Evolutionary conservation across 2,888 invertebrate genomes (phyloP).

Genomic region (Malacosoma neustria): DNA sequence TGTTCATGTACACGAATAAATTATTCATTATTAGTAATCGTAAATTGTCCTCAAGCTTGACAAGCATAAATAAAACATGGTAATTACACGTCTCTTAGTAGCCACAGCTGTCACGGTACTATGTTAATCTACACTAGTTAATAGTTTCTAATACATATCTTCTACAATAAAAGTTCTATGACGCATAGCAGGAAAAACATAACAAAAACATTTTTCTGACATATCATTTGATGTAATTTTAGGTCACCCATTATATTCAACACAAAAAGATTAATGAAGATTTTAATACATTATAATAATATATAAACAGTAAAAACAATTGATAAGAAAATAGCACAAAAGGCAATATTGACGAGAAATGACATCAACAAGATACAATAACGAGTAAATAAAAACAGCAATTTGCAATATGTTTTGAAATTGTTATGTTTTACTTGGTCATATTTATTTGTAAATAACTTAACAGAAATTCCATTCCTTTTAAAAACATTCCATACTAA

Average conservation of each 20-base stretch:
- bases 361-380: neutral
- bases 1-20: too few relatives aligned
- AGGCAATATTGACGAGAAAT: neutral
- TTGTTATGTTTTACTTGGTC: neutral
- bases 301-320: neutral
- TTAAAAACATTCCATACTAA: too few relatives aligned
- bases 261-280: neutral
- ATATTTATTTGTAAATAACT: too few relatives aligned
- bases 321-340: neutral
- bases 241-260: too few relatives aligned
- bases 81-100: neutral
- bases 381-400: slow-evolving; percentile 6
- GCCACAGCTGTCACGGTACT: neutral
- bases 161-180: too few relatives aligned
- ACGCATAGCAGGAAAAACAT: too few relatives aligned
- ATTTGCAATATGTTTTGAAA: neutral
- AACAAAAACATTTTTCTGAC: too few relatives aligned
- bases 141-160: too few relatives aligned
- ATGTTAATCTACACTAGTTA: neutral
- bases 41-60: neutral
- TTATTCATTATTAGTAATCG: neutral
- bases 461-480: too few relatives aligned
- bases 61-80: neutral
- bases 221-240: too few relatives aligned
- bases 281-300: neutral